Conservation (phyloP, 2,113 vertebrate species). For the Pithys albifrons region DNA sequence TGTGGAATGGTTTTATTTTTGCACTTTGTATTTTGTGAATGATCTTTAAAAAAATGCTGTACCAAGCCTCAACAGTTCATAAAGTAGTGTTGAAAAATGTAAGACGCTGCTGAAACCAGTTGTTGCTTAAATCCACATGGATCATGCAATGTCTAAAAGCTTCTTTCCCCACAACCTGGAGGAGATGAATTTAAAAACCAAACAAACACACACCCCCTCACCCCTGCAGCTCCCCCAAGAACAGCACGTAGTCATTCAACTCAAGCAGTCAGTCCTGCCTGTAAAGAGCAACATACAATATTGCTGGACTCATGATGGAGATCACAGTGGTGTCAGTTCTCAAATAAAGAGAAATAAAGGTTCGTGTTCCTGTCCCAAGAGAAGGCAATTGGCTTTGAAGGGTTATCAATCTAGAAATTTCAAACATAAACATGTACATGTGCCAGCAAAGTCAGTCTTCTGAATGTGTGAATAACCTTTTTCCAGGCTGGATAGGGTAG, state of each 20-base stretch:
- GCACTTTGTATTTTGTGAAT: background rate
- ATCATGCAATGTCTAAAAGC: background rate
- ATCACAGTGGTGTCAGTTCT: conserved; percentile 14
- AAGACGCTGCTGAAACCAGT: background rate
- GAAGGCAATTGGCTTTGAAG: conserved; percentile 9
- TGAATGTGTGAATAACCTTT: background rate
- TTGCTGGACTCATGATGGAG: background rate
- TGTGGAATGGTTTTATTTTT: background rate
- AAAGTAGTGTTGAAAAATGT: background rate
- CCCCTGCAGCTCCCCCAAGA: background rate
- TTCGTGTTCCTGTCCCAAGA: background rate
- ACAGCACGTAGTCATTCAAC: background rate
- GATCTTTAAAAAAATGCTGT: background rate
- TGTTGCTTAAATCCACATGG: background rate
- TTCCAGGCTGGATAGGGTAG: background rate
- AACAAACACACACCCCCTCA: background rate
- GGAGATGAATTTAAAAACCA: background rate
- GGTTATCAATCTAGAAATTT: background rate
- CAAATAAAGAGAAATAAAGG: conserved; percentile 19
- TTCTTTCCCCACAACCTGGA: background rate
- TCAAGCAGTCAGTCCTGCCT: background rate
- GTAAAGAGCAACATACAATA: background rate
- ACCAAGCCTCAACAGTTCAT: background rate
- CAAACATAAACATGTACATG: background rate
- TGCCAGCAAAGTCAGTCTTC: background rate